Evolutionary conservation across 2,888 invertebrate species (phyloP).

Genomic region (Eupithecia subfuscata): DNA sequence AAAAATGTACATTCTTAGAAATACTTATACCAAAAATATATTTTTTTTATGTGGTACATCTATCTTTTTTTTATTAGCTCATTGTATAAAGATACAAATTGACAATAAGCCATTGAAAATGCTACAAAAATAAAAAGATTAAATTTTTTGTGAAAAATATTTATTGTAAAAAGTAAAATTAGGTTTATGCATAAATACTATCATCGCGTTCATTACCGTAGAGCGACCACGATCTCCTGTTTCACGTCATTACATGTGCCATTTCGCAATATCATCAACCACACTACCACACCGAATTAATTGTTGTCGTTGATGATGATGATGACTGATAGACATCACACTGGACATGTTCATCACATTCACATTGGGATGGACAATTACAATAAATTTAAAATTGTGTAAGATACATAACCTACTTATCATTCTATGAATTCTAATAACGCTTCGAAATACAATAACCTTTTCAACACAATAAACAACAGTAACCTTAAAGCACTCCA

Average conservation of each 20-base stretch:
- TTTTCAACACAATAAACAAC: background rate
- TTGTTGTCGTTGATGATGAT: no score
- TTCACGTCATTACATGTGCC: no score
- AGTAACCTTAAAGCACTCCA: background rate
- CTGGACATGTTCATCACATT: no score
- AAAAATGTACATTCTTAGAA: constrained; percentile 55
- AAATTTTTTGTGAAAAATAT: constrained; percentile 22
- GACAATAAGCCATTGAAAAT: background rate
- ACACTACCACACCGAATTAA: no score
- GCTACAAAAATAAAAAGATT: background rate
- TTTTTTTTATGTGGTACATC: constrained; percentile 1
- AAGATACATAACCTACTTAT: background rate
- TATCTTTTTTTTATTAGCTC: background rate
- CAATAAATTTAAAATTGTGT: background rate
- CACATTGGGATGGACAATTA: background rate
- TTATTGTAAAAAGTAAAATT: constrained; percentile 28
- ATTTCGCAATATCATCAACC: no score
- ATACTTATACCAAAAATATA: constrained; percentile 26
- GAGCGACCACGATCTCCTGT: no score
- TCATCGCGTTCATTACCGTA: no score
- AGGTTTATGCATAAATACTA: background rate
- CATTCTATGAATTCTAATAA: background rate
- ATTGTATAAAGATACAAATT: background rate
- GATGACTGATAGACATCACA: no score
- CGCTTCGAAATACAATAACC: background rate